Evolutionary conservation across 2,113 vertebrate genomes (phyloP).

Genomic region (Hypocryptadius cinnamomeus): DNA sequence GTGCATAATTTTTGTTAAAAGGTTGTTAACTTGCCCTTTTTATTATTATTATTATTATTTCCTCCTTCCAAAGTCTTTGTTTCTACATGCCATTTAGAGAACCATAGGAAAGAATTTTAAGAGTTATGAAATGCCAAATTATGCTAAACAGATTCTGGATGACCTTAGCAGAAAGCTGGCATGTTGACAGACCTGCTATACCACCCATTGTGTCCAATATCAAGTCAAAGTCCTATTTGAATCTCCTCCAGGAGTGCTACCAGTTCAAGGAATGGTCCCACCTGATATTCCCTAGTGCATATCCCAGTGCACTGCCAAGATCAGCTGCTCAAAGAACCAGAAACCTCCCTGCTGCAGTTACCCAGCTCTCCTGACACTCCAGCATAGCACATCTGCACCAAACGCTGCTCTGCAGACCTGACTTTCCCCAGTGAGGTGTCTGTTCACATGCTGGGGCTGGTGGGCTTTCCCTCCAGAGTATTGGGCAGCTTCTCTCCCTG

Average conservation of each 20-base stretch:
- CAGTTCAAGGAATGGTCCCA: neutral
- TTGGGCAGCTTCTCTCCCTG: neutral
- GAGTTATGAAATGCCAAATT: slow-evolving; percentile 10
- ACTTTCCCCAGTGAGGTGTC: neutral
- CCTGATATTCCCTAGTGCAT: neutral
- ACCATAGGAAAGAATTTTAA: neutral
- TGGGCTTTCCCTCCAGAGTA: neutral
- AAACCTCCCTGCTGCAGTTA: neutral
- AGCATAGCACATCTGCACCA: neutral
- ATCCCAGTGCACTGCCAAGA: neutral
- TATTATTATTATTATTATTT: neutral
- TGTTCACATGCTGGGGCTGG: neutral
- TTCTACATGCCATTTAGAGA: neutral
- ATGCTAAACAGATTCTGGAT: slow-evolving; percentile 14
- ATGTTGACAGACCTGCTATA: neutral
- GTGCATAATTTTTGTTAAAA: slow-evolving; percentile 18
- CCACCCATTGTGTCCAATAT: neutral
- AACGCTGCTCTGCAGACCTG: neutral
- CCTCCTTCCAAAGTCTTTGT: neutral
- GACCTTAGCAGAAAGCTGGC: neutral
- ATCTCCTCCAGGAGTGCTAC: neutral
- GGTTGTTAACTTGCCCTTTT: neutral
- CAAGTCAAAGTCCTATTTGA: neutral
- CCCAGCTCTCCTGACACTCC: neutral
- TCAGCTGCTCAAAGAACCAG: neutral